Evolutionary conservation across 2,113 vertebrate species (phyloP).

Genomic region (Pseudorasbora parva): DNA sequence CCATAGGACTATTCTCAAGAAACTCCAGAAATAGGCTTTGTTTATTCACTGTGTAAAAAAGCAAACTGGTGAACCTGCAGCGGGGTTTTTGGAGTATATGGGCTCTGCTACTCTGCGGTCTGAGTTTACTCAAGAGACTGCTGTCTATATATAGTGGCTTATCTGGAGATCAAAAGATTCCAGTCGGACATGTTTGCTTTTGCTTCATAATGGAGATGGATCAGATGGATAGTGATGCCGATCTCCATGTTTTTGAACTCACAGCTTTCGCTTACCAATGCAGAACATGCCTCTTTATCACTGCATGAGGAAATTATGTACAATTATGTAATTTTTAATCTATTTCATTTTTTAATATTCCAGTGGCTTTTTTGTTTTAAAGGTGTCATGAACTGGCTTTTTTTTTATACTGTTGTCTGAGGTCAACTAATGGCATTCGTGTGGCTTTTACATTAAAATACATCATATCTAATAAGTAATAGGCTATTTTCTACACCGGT

Average conservation of each 20-base stretch:
- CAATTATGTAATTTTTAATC: background rate
- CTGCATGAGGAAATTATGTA: background rate
- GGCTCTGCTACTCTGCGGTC: constrained; percentile 20
- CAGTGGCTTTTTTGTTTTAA: constrained; percentile 7
- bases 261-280: background rate
- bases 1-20: constrained; percentile 11
- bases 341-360: background rate
- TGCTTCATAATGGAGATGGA: background rate
- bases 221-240: background rate
- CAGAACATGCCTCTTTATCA: background rate
- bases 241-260: background rate
- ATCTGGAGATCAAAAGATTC: constrained; percentile 32
- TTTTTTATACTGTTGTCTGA: no score
- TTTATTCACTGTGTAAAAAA: background rate
- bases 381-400: no score
- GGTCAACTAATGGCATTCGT: no score
- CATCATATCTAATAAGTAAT: no score
- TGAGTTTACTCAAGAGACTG: constrained; percentile 43
- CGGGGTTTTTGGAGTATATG: background rate
- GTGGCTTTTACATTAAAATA: no score
- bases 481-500: no score
- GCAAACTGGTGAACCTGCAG: constrained; percentile 2
- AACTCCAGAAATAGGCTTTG: constrained; percentile 2
- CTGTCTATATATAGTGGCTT: constrained; percentile 28
- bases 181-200: constrained; percentile 15